Evolutionary conservation across 1,140 invertebrate genomes (phyloP).

Genomic region (Zaprionus gabonicus): DNA sequence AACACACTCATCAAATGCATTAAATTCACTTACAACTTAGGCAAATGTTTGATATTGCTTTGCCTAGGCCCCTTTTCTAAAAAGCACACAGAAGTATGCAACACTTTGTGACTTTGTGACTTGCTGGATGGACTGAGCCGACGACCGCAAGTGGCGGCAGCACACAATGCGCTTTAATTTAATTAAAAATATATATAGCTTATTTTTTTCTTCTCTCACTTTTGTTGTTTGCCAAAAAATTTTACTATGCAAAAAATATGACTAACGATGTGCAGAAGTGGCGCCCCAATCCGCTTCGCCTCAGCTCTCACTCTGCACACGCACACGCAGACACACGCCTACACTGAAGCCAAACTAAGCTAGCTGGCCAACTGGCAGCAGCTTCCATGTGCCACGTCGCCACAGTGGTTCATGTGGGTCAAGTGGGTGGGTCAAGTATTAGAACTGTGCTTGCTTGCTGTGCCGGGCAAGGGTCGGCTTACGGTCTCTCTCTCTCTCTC

Average conservation of each 20-base stretch:
- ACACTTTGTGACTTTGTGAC: conserved; percentile 58
- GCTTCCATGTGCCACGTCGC: conserved; percentile 57
- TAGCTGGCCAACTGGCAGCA: conserved; percentile 33
- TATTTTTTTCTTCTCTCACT: conserved; percentile 17
- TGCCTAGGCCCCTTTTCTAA: not conserved
- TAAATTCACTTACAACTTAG: not conserved
- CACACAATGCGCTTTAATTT: conserved; percentile 72
- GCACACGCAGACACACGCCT: conserved; percentile 49
- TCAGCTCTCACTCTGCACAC: not conserved
- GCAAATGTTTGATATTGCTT: not conserved
- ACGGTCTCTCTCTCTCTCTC: conserved; percentile 31
- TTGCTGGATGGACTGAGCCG: conserved; percentile 12
- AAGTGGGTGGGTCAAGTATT: conserved; percentile 69
- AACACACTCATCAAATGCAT: not conserved
- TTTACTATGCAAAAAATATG: conserved; percentile 57
- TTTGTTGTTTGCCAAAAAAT: conserved; percentile 61
- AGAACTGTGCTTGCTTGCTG: conserved; percentile 24
- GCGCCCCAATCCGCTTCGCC: conserved; percentile 4
- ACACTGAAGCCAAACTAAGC: conserved; percentile 55
- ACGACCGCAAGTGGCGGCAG: conserved; percentile 20
- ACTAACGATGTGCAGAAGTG: conserved; percentile 72
- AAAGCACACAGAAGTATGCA: conserved; percentile 62
- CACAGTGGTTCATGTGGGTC: conserved; percentile 70
- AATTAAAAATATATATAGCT: conserved; percentile 67
- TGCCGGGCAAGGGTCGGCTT: conserved; percentile 37